Evolutionary conservation across 2,797 vertebrate species (phyloP), one percentile per base, ranked within the genome.

Genomic region (Danio aesculapii): DNA sequence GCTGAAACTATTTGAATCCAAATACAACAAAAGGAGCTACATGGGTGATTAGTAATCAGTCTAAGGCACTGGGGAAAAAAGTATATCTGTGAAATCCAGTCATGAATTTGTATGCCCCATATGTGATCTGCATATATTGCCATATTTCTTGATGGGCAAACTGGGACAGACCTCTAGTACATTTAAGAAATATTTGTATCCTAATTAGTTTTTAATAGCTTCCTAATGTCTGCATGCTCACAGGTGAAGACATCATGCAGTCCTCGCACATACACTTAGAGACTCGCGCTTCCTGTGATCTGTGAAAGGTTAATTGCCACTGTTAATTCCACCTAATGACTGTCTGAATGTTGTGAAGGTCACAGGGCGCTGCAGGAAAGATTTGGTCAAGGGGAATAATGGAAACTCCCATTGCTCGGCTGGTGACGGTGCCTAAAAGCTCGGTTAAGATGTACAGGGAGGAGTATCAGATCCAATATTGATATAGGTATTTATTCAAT

Each of bases 401-500:
- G 55, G 70, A 81, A 76, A 80, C 66, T 74, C 69, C 74, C 70
- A 78, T 79, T 78, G 52, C 30, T 72, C 14, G 4, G 50, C 62
- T 30, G 11, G 67, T n/a, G 68, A 53, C 16, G 2, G 13, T 43
- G 11, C 21, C 49, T 53, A 79, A 78, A 72, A 75, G 66, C 75
- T 72, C 52, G 43, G 63, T 63, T 66, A 44, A n/a, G 46, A 49
- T 57, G 59, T 16, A 70, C 12, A 57, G 55, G 77, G 58, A 73
- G 49, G 47, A 81, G 73, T 71, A 83, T 81, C 50, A 73, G 79
- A 83, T 82, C 68, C 70, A 82, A 84, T 86, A 87, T 77, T 79
- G 67, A 83, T 82, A 79, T 41, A 79, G 81, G 77, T 83, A 87
- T 84, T 80, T 87, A 83, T 84, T 86, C 68, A 83, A 86, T 87